Evolutionary conservation across 2,113 vertebrate species (phyloP), one percentile per base, ranked within the genome.

Genomic region (Prionailurus bengalensis): DNA sequence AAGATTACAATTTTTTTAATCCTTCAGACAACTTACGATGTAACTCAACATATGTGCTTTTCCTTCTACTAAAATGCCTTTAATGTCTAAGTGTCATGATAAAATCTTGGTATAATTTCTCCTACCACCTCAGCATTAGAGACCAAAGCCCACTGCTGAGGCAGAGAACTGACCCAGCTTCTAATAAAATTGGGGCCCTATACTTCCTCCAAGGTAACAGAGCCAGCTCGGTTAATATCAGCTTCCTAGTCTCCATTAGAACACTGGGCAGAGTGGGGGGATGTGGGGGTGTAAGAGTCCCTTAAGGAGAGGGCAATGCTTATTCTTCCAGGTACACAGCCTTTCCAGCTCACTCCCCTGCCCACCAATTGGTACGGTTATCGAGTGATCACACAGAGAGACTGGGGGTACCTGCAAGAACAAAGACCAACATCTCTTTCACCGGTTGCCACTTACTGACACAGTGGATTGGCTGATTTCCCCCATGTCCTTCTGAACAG

Each of bases 1-100:
- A 97, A 97, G 91, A 94, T 95, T 92, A 76, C 29, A 84, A 1
- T 15, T 25, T 16, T 86, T 97, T 97, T 93, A 63, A 84, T 11
- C 42, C 39, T 79, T 74, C 33, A 19, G n/a, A 87, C 63, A 19
- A 66, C 39, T 66, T 48, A 92, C 13, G 61, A 48, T 27, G 3
- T 79, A 76, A 42, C 81, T 97, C 76, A 97, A 96, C 5, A 92
- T 11, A 97, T 95, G 91, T 93, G 88, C 2, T 98, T 68, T 91
- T 89, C 48, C 68, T 91, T 79, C 58, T 90, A 68, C 25, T 76
- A 80, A 90, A 68, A 89, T 39, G 70, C 12, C 51, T 82, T 45
- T 79, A 10, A 51, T 70, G 85, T 15, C 42, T 39, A 63, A 73
- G 14, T 2, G 5, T 66, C 51, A 11, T 36, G 51, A 23, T 81